Percentiles rank a stretch among this genome's conserved stretches.
These are phyloP conservation scores for Hiodon alosoides DNA, from an alignment of 2,113 vertebrate genomes.

Conservation along the genomic window DNA sequence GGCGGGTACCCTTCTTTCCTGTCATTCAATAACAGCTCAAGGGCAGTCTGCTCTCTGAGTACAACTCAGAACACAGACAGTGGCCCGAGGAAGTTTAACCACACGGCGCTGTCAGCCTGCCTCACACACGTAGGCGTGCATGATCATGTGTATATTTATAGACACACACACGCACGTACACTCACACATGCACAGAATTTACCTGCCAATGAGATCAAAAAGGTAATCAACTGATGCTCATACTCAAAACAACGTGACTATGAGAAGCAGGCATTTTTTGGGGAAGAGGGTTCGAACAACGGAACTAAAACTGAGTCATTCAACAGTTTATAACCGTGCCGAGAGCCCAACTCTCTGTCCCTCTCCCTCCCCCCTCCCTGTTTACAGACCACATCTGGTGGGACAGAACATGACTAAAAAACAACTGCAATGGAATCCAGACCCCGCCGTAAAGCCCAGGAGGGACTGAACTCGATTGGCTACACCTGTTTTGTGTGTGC, in stretches of 20 bases:
- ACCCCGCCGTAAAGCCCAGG: background rate
- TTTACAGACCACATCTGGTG: background rate
- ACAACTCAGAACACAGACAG: background rate
- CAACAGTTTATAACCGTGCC: background rate
- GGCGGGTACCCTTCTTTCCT: constrained; percentile 20
- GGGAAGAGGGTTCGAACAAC: background rate
- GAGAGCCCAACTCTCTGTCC: background rate
- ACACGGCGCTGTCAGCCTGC: no score
- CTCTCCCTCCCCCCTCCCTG: background rate
- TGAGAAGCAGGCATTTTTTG: background rate
- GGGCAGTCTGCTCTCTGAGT: background rate
- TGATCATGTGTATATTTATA: background rate
- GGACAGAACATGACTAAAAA: background rate
- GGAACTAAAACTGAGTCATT: background rate
- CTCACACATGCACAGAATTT: background rate
- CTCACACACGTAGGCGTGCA: no score
- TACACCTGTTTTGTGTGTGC: constrained; percentile 9
- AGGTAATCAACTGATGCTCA: background rate
- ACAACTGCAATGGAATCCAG: background rate
- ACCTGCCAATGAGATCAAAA: background rate
- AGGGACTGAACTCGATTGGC: background rate
- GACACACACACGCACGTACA: background rate
- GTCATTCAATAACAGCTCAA: constrained; percentile 14
- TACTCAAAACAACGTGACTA: background rate
- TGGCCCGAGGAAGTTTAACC: background rate